Conservation (phyloP, 2,113 vertebrate genomes). For the Psephotus haematonotus region DNA sequence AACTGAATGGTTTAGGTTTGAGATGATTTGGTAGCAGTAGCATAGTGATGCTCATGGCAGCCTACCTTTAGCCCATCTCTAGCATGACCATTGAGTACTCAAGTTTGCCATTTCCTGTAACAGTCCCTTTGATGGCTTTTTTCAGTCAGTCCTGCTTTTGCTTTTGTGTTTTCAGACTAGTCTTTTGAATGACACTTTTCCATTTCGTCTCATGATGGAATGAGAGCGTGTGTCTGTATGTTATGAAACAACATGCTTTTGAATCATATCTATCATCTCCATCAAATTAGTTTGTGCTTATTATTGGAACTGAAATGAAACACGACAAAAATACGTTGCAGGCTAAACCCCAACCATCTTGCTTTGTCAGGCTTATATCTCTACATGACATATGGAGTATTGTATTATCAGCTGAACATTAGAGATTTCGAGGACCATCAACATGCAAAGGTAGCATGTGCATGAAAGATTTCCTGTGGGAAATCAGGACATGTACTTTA, state of each 20-base stretch:
- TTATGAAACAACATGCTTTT: background rate
- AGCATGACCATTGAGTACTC: background rate
- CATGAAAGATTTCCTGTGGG: background rate
- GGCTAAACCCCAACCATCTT: background rate
- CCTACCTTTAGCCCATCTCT: background rate
- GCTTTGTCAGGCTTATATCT: background rate
- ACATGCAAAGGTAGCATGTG: background rate
- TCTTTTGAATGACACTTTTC: background rate
- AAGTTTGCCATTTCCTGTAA: background rate
- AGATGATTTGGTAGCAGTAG: background rate
- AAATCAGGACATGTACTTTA: background rate
- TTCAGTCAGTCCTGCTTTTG: background rate
- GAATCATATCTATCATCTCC: background rate
- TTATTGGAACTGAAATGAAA: background rate
- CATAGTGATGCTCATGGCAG: background rate
- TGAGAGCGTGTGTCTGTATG: background rate
- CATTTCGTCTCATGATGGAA: background rate
- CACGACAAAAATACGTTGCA: background rate
- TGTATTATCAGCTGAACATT: background rate
- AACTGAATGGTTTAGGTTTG: background rate
- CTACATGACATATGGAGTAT: background rate
- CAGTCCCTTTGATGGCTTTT: background rate
- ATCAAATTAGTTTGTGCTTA: background rate
- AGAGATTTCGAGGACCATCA: background rate
- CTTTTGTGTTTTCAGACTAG: background rate